Conservation (phyloP, 2,113 vertebrate genomes). For the Morone saxatilis region DNA sequence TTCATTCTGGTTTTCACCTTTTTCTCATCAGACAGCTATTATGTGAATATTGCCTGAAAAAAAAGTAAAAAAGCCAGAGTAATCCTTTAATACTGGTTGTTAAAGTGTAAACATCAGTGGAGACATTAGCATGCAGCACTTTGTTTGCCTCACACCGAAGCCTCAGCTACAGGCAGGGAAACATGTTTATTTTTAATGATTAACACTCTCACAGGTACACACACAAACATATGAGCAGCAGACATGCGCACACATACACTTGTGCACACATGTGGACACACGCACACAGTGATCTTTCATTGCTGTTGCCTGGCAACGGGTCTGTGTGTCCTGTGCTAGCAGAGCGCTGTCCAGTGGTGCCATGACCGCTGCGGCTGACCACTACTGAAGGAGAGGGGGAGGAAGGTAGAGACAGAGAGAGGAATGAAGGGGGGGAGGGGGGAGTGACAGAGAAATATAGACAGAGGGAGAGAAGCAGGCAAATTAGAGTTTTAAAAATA, state of each 20-base stretch:
- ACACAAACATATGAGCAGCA: conserved; percentile 51
- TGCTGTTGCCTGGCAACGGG: conserved; percentile 88
- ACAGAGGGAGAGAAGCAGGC: conserved; percentile 17
- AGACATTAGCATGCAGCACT: conserved; percentile 63
- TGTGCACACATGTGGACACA: conserved; percentile 46
- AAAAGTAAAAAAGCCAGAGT: background rate
- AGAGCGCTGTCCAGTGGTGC: conserved; percentile 83
- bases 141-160: conserved; percentile 61
- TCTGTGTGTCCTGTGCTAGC: conserved; percentile 83
- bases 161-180: conserved; percentile 53
- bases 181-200: conserved; percentile 81
- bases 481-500: conserved; percentile 24
- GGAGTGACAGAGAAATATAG: conserved; percentile 5
- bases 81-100: background rate
- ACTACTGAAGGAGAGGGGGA: conserved; percentile 65
- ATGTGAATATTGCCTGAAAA: conserved; percentile 3
- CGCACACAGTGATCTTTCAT: conserved; percentile 76
- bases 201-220: conserved; percentile 72
- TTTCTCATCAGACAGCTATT: background rate
- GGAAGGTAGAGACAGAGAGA: background rate
- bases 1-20: background rate
- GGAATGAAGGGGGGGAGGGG: conserved; percentile 24
- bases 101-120: conserved; percentile 28
- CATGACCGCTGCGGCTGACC: conserved; percentile 83
- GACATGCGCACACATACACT: conserved; percentile 39